A percentile compares a stretch with the other conserved stretches of the same genome.
These are phyloP conservation scores for Pollenia angustigena DNA, from an alignment of 2,888 invertebrate genomes.

Conservation along the genomic window DNA sequence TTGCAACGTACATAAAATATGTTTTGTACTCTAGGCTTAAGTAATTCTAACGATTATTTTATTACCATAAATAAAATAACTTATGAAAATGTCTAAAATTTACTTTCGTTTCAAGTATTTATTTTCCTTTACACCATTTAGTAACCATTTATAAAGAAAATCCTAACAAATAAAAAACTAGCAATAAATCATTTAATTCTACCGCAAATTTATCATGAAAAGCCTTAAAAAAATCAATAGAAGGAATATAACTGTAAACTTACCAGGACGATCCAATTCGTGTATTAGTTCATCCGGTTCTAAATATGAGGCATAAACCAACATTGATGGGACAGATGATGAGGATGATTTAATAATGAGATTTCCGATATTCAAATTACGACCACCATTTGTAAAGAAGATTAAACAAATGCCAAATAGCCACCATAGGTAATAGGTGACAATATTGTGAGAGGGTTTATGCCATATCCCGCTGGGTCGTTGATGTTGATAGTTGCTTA, in stretches of 20 bases:
- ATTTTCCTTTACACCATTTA: too few relatives aligned
- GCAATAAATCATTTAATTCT: neutral
- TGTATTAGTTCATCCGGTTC: slow-evolving; percentile 84
- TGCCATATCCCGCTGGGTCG: slow-evolving; percentile 70
- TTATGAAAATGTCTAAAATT: too few relatives aligned
- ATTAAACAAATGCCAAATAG: slow-evolving; percentile 80
- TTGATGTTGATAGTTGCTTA: slow-evolving; percentile 54
- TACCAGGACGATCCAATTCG: slow-evolving; percentile 84
- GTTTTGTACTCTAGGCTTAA: too few relatives aligned
- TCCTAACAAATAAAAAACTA: neutral
- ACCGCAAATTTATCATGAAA: slow-evolving; percentile 6
- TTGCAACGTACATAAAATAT: too few relatives aligned
- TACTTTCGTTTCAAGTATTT: too few relatives aligned
- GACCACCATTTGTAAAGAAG: slow-evolving; percentile 78
- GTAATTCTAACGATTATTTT: too few relatives aligned
- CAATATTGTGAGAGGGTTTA: slow-evolving; percentile 69
- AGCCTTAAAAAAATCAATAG: neutral
- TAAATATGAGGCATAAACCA: slow-evolving; percentile 80
- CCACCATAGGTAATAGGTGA: slow-evolving; percentile 80
- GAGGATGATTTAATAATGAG: slow-evolving; percentile 67
- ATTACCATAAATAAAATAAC: too few relatives aligned
- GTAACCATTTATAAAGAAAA: too few relatives aligned
- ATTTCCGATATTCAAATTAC: slow-evolving; percentile 74
- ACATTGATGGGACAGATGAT: slow-evolving; percentile 74
- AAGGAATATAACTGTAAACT: slow-evolving; percentile 68